Percentiles rank a stretch among this genome's conserved stretches.
phyloP scores from a whole-genome alignment of 53 echinoderm and acorn worm genomes.

The Echinarachnius parma region DNA sequence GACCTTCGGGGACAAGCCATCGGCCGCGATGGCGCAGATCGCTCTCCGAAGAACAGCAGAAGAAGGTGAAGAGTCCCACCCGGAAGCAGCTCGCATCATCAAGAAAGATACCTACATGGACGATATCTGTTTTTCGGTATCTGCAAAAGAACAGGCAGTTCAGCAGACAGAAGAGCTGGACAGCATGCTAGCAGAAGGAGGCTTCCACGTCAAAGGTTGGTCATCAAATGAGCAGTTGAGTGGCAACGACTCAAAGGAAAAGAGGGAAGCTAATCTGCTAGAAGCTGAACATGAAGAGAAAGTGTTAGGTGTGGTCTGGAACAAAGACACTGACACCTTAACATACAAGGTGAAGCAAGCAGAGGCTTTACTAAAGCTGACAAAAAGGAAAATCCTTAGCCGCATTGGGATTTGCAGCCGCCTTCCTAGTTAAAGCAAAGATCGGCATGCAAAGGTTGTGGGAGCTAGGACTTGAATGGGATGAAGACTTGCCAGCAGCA shows the following conservation, averaged over 20 bases:
- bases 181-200: not conserved
- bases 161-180: not conserved
- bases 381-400: slow-evolving; percentile 49
- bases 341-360: slow-evolving; percentile 41
- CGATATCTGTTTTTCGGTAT: no score
- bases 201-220: no score
- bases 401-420: slow-evolving; percentile 42
- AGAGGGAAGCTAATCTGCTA: not conserved
- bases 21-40: slow-evolving; percentile 20
- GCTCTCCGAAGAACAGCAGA: not conserved
- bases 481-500: slow-evolving; percentile 2
- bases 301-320: slow-evolving; percentile 57
- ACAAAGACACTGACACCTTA: slow-evolving; percentile 36
- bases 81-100: no score
- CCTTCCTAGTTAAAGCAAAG: slow-evolving; percentile 48
- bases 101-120: no score
- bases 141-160: no score
- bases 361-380: not conserved
- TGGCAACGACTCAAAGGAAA: not conserved
- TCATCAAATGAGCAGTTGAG: no score
- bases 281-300: slow-evolving; percentile 42
- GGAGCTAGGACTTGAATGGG: slow-evolving; percentile 41
- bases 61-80: slow-evolving; percentile 12
- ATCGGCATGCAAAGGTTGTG: slow-evolving; percentile 52
- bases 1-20: slow-evolving; percentile 5